Conservation (phyloP, 2,113 vertebrate species). For the Cromileptes altivelis region DNA sequence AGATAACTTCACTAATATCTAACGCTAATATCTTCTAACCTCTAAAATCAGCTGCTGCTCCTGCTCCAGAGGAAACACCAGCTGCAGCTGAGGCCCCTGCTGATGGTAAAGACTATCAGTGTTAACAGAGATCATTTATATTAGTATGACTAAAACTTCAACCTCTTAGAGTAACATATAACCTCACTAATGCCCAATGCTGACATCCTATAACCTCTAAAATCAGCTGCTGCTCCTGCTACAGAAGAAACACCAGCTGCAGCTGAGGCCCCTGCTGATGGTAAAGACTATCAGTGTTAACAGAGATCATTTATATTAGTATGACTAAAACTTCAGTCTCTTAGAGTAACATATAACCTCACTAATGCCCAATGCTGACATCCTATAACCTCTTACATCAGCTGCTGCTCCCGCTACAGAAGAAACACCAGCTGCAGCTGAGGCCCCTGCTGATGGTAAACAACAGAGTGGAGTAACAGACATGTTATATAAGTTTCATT, state of each 20-base stretch:
- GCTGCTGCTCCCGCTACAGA: constrained; percentile 24
- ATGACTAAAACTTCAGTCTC: neutral
- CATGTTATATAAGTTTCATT: neutral
- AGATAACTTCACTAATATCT: neutral
- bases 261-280: constrained; percentile 19
- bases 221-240: constrained; percentile 40
- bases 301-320: neutral
- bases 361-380: neutral
- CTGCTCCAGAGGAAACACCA: constrained; percentile 25
- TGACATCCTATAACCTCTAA: constrained; percentile 37
- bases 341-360: neutral
- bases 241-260: constrained; percentile 17
- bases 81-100: constrained; percentile 15
- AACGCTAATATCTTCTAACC: constrained; percentile 23
- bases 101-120: constrained; percentile 20
- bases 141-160: neutral
- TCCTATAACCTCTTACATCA: constrained; percentile 33
- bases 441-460: constrained; percentile 53
- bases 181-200: neutral
- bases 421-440: constrained; percentile 24
- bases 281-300: constrained; percentile 13
- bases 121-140: too few species aligned
- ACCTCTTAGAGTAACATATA: neutral
- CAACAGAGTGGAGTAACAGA: neutral
- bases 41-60: constrained; percentile 41